Percentiles rank a stretch among this genome's conserved stretches.
Evolutionary conservation across 2,797 vertebrate genomes (phyloP).

Genomic region (Hypotaenidia philippensis): DNA sequence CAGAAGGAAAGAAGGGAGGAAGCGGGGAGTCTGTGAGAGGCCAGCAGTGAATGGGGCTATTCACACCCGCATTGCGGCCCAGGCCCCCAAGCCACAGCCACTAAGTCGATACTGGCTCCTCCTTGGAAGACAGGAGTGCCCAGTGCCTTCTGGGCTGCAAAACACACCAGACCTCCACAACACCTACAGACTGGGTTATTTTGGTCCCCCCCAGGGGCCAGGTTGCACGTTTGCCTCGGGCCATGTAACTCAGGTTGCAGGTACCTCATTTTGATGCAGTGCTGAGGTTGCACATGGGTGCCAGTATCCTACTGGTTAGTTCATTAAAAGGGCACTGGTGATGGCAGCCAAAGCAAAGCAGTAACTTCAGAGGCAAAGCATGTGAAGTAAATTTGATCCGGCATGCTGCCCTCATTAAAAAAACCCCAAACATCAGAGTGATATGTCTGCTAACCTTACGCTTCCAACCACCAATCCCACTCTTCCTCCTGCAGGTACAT

Average conservation of each 20-base stretch:
- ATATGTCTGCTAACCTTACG: neutral
- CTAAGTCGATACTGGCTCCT: neutral
- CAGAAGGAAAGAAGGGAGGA: neutral
- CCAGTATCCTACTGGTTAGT: neutral
- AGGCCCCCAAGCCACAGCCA: neutral
- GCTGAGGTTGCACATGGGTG: rapidly evolving
- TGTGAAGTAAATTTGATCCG: neutral
- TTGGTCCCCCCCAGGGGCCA: neutral
- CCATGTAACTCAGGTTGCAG: rapidly evolving
- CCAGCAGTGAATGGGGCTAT: neutral
- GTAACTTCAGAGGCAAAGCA: neutral
- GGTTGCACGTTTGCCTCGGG: rapidly evolving
- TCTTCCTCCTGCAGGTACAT: constrained; percentile 13
- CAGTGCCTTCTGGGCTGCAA: neutral
- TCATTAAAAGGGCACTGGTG: neutral
- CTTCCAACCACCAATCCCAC: constrained; percentile 26
- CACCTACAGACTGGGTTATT: rapidly evolving
- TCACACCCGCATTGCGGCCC: neutral
- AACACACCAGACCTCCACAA: neutral
- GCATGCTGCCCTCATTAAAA: neutral
- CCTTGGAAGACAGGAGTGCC: neutral
- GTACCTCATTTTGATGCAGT: rapidly evolving
- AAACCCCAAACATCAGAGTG: neutral
- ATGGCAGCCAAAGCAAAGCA: neutral
- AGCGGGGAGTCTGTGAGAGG: neutral